These are phyloP conservation scores for Thyatira batis DNA, from an alignment of 2,888 invertebrate genomes.

Conservation along the genomic window DNA sequence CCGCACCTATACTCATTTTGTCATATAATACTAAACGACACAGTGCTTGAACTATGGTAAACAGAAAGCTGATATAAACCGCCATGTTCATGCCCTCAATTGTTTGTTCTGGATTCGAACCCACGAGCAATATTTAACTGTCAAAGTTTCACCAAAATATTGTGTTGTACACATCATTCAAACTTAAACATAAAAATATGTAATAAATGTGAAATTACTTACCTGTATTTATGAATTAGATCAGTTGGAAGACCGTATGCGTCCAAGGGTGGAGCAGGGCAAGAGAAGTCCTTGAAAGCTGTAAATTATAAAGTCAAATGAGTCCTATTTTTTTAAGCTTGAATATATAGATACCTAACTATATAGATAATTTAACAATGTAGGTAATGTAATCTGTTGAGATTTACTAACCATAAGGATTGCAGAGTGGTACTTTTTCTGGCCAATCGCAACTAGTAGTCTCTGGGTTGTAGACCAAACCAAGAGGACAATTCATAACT, in stretches of 20 bases:
- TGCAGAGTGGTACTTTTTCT: constrained; percentile 57
- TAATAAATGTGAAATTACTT: constrained; percentile 1
- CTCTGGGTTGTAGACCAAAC: constrained; percentile 53
- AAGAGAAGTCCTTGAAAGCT: constrained; percentile 49
- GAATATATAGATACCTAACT: too few relatives aligned
- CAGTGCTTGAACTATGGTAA: too few relatives aligned
- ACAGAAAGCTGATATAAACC: too few relatives aligned
- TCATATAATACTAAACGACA: too few relatives aligned
- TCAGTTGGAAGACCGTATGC: constrained; percentile 31
- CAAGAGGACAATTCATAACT: constrained; percentile 56
- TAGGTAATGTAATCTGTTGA: neutral
- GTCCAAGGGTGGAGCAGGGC: constrained; percentile 39
- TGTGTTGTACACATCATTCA: too few relatives aligned
- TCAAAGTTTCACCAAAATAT: too few relatives aligned
- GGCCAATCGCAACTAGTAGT: constrained; percentile 59
- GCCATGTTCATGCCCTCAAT: too few relatives aligned
- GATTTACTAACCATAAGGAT: constrained; percentile 37
- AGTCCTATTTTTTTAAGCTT: neutral
- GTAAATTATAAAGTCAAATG: constrained; percentile 15
- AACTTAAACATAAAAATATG: too few relatives aligned
- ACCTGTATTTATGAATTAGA: constrained; percentile 50
- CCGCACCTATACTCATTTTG: too few relatives aligned
- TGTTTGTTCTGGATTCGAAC: too few relatives aligned
- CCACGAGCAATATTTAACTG: too few relatives aligned
- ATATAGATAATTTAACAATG: too few relatives aligned